Evolutionary conservation across 30 jellyfish, hydroid and myxozoan species (phyloP).

Genomic region (Clytia hemisphaerica): DNA sequence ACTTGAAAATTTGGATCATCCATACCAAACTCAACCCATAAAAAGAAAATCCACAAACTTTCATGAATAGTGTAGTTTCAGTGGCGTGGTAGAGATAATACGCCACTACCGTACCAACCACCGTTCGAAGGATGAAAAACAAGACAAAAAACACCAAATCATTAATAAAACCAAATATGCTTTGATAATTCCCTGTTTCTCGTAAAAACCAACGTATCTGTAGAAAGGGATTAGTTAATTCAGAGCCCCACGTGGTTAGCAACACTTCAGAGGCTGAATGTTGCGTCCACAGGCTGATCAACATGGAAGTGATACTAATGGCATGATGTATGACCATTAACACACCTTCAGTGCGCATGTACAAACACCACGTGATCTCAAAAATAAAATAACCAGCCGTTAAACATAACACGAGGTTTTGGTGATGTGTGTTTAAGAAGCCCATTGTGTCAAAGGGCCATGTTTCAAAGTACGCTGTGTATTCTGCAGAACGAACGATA

Average conservation of each 20-base stretch:
- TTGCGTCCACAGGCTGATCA: constrained; percentile 49
- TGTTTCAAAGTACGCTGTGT: constrained; percentile 35
- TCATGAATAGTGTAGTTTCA: constrained; percentile 41
- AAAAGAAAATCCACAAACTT: constrained; percentile 62
- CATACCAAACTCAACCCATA: constrained; percentile 54
- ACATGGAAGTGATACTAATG: constrained; percentile 61
- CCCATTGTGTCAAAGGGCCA: constrained; percentile 70
- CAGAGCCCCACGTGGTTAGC: constrained; percentile 87
- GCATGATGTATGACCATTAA: constrained; percentile 75
- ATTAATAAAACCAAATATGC: constrained; percentile 50
- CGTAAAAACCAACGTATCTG: constrained; percentile 82
- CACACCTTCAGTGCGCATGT: constrained; percentile 75
- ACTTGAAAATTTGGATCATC: constrained; percentile 56
- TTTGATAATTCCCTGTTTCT: constrained; percentile 39
- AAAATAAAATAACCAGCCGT: constrained; percentile 76
- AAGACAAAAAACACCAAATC: constrained; percentile 54
- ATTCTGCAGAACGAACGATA: constrained; percentile 26
- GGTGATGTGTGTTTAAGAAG: constrained; percentile 42
- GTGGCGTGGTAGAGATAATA: constrained; percentile 29
- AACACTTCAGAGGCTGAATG: constrained; percentile 80
- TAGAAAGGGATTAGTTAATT: constrained; percentile 76
- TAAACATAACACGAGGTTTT: constrained; percentile 29
- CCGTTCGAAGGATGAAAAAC: constrained; percentile 51
- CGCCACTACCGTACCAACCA: constrained; percentile 62
- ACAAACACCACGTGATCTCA: constrained; percentile 74